Conservation (phyloP, 2,888 invertebrate species). For the Bibio marci region DNA sequence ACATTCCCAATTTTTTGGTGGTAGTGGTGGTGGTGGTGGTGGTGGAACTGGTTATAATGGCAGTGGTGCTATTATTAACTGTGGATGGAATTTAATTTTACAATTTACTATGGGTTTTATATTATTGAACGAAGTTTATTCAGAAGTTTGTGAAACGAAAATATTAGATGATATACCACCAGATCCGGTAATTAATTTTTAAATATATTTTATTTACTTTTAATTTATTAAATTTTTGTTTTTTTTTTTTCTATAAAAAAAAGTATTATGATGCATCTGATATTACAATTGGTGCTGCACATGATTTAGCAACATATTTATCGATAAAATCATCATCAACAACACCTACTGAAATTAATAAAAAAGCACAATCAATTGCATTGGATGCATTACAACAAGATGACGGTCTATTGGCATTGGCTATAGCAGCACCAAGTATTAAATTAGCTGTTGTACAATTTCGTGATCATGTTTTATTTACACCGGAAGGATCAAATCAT, state of each 20-base stretch:
- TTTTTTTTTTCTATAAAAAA: background rate
- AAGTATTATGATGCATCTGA: slow-evolving; percentile 28
- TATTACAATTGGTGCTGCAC: slow-evolving; percentile 25
- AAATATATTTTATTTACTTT: background rate
- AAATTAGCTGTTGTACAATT: slow-evolving; percentile 30
- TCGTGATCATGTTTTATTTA: slow-evolving; percentile 24
- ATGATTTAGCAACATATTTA: slow-evolving; percentile 26
- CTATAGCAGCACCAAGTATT: slow-evolving; percentile 27
- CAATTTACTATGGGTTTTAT: no score
- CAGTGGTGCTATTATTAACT: no score
- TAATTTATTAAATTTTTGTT: background rate
- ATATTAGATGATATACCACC: slow-evolving; percentile 25
- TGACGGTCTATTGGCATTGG: slow-evolving; percentile 28
- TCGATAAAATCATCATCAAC: slow-evolving; percentile 18
- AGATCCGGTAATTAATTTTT: slow-evolving; percentile 20
- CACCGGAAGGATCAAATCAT: slow-evolving; percentile 25
- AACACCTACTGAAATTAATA: slow-evolving; percentile 21
- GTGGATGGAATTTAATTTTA: no score
- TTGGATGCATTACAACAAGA: slow-evolving; percentile 26
- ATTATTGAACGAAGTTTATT: no score
- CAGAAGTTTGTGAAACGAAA: slow-evolving; percentile 21
- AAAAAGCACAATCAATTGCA: slow-evolving; percentile 26
- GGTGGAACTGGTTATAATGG: no score
- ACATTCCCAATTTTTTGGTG: background rate
- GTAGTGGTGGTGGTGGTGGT: background rate